These are phyloP conservation scores for Hemibagrus wyckioides DNA, from an alignment of 2,113 vertebrate species.

Conservation along the genomic window DNA sequence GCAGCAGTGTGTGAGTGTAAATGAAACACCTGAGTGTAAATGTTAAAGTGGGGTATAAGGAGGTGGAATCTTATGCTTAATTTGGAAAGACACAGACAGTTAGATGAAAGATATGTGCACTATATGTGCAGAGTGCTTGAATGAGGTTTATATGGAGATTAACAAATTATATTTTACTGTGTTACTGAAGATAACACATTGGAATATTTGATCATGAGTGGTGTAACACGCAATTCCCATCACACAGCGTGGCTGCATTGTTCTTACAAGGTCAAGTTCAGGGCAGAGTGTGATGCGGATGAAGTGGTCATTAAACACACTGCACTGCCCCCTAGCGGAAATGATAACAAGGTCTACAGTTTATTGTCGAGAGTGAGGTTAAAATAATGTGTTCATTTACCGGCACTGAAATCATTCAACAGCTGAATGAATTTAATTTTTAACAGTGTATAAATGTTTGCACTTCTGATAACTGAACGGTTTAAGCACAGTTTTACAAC, in stretches of 20 bases:
- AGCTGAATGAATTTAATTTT: neutral
- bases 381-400: neutral
- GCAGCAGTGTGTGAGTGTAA: neutral
- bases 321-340: constrained; percentile 69
- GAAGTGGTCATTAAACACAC: constrained; percentile 38
- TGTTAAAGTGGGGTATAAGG: neutral
- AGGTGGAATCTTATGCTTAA: neutral
- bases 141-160: neutral
- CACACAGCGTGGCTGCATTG: neutral
- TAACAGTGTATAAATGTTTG: neutral
- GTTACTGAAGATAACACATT: neutral
- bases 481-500: neutral
- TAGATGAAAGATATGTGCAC: neutral
- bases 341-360: neutral
- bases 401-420: neutral
- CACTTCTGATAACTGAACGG: neutral
- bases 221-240: neutral
- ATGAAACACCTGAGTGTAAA: neutral
- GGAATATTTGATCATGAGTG: neutral
- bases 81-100: neutral
- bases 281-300: constrained; percentile 61
- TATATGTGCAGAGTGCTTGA: neutral
- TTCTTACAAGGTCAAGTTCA: constrained; percentile 72
- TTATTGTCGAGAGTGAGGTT: neutral
- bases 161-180: neutral